Evolutionary conservation across 2,888 invertebrate species (phyloP).

Genomic region (Linnaemya tessellans): DNA sequence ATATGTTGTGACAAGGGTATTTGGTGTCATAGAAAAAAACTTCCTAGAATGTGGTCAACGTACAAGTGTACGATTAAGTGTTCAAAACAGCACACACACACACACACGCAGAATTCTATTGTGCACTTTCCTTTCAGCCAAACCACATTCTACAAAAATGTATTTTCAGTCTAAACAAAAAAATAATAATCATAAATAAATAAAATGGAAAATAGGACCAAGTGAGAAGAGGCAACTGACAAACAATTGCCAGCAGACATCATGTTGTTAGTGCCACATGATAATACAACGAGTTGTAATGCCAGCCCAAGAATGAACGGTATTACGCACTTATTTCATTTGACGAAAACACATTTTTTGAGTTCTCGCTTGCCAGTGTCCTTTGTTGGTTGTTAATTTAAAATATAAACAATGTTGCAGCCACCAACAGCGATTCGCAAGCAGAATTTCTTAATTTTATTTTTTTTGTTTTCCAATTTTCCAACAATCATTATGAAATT

Average conservation of each 20-base stretch:
- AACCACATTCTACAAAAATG: conserved; percentile 43
- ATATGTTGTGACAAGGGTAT: conserved; percentile 71
- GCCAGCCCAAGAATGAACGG: background rate
- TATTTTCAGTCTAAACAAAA: background rate
- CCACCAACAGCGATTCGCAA: conserved; percentile 42
- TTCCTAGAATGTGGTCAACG: conserved; percentile 72
- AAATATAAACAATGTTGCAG: conserved; percentile 52
- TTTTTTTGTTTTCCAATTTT: conserved; percentile 8
- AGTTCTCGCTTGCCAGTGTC: conserved; percentile 18
- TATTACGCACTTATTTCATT: conserved; percentile 35
- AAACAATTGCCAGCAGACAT: conserved; percentile 68
- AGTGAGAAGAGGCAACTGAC: conserved; percentile 34
- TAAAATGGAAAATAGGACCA: background rate
- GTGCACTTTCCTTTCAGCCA: conserved; percentile 15
- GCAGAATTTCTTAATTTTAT: background rate
- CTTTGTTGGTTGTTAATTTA: conserved; percentile 46
- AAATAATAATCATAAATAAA: background rate
- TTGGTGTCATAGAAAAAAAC: conserved; percentile 51
- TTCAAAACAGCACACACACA: conserved; percentile 2
- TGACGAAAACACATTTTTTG: conserved; percentile 41
- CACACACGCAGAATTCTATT: conserved; percentile 3
- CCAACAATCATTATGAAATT: conserved; percentile 66
- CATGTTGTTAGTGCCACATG: conserved; percentile 63
- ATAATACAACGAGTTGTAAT: conserved; percentile 32
- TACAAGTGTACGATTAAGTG: conserved; percentile 62